These are phyloP conservation scores for Melanchra persicariae DNA, from an alignment of 2,888 invertebrate genomes.

Conservation along the genomic window DNA sequence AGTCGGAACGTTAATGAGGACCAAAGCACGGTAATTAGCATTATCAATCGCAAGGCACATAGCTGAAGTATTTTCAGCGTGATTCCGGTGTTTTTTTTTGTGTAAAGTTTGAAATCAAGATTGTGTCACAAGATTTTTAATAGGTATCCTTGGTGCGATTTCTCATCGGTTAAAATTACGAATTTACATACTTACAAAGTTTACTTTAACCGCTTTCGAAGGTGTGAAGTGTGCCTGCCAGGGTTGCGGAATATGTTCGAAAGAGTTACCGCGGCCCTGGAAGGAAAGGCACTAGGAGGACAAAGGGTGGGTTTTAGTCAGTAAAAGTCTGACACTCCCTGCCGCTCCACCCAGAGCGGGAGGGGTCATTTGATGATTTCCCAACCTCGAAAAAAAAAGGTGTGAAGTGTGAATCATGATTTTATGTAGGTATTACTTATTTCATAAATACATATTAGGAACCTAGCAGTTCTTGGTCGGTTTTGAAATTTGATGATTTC, in stretches of 20 bases:
- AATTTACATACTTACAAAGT: too few relatives aligned
- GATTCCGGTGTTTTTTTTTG: constrained; percentile 48
- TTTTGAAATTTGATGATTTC: background rate
- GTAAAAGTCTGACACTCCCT: too few relatives aligned
- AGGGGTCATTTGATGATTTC: too few relatives aligned
- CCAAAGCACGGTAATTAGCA: constrained; percentile 42
- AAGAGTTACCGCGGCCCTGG: too few relatives aligned
- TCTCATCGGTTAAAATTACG: too few relatives aligned
- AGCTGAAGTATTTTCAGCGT: constrained; percentile 54
- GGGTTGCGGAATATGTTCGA: too few relatives aligned
- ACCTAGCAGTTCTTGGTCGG: background rate
- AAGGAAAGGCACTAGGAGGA: too few relatives aligned
- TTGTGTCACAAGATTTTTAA: constrained; percentile 9
- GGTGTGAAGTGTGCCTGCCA: too few relatives aligned
- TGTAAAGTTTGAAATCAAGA: background rate
- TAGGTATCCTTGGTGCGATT: background rate
- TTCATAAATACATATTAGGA: background rate
- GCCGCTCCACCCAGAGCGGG: too few relatives aligned
- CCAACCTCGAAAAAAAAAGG: too few relatives aligned
- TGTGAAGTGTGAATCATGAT: background rate
- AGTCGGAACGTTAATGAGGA: constrained; percentile 33
- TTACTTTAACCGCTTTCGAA: background rate
- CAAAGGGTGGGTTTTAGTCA: too few relatives aligned
- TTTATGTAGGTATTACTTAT: too few relatives aligned
- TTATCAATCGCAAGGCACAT: constrained; percentile 52